Evolutionary conservation across 2,113 vertebrate genomes (phyloP).

Genomic region (Vicugna pacos): DNA sequence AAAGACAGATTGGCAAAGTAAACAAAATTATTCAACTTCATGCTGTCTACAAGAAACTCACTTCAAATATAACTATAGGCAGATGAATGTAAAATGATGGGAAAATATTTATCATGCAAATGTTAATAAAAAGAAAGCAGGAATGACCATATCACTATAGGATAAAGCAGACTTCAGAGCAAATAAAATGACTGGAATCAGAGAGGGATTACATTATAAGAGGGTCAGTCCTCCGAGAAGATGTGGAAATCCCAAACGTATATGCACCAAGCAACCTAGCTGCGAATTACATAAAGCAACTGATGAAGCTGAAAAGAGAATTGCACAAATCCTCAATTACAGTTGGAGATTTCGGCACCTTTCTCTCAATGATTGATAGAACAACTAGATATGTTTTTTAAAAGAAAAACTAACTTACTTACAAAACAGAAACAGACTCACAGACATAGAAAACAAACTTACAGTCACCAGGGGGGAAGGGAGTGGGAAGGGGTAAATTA

Average conservation of each 20-base stretch:
- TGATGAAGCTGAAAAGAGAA: not conserved
- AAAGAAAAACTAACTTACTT: too few species aligned
- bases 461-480: too few species aligned
- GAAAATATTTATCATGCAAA: constrained; percentile 10
- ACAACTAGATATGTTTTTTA: not conserved
- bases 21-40: not conserved
- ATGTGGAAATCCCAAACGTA: not conserved
- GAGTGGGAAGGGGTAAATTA: too few species aligned
- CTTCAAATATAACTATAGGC: not conserved
- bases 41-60: not conserved
- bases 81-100: not conserved
- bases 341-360: not conserved
- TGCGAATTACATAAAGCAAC: not conserved
- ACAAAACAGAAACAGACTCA: too few species aligned
- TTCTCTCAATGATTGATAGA: not conserved
- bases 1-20: not conserved
- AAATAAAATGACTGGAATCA: not conserved
- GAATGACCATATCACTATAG: not conserved
- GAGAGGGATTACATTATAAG: not conserved
- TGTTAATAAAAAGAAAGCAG: not conserved
- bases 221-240: not conserved
- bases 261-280: not conserved
- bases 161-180: not conserved
- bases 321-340: not conserved
- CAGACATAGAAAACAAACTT: too few species aligned